Percentiles rank a stretch among this genome's conserved stretches.
phyloP scores from a whole-genome alignment of 2,113 vertebrate genomes.

The Lontra canadensis region DNA sequence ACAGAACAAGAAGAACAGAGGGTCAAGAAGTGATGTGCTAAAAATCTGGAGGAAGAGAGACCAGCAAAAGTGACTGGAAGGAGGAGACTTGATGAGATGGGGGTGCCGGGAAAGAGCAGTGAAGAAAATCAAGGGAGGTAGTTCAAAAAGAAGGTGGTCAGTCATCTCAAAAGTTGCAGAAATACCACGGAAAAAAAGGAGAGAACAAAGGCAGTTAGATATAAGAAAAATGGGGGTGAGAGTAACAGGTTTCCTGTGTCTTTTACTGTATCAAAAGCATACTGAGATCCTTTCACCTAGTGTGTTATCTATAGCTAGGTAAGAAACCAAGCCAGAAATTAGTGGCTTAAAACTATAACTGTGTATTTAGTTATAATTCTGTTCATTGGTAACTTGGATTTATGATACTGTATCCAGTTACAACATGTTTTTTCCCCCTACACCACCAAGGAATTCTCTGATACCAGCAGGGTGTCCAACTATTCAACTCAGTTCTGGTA shows the following conservation, averaged over 20 bases:
- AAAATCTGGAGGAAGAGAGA: background rate
- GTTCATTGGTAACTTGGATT: background rate
- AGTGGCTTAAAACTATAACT: background rate
- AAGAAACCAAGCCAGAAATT: background rate
- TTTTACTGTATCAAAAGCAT: slow-evolving; percentile 5
- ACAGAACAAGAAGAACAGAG: background rate
- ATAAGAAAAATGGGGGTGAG: background rate
- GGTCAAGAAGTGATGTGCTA: background rate
- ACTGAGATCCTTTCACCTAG: background rate
- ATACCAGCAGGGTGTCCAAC: background rate
- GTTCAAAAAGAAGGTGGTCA: background rate
- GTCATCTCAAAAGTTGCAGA: background rate
- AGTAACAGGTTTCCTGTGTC: background rate
- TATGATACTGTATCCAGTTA: background rate
- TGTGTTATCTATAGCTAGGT: background rate
- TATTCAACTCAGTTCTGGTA: background rate
- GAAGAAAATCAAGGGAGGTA: background rate
- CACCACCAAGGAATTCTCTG: background rate
- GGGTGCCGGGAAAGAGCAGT: background rate
- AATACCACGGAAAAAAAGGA: background rate
- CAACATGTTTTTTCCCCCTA: background rate
- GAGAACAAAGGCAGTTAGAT: background rate
- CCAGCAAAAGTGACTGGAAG: background rate
- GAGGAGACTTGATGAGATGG: background rate
- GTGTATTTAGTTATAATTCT: background rate